Conservation (phyloP, 2,888 invertebrate species). For the Tachina fera region DNA sequence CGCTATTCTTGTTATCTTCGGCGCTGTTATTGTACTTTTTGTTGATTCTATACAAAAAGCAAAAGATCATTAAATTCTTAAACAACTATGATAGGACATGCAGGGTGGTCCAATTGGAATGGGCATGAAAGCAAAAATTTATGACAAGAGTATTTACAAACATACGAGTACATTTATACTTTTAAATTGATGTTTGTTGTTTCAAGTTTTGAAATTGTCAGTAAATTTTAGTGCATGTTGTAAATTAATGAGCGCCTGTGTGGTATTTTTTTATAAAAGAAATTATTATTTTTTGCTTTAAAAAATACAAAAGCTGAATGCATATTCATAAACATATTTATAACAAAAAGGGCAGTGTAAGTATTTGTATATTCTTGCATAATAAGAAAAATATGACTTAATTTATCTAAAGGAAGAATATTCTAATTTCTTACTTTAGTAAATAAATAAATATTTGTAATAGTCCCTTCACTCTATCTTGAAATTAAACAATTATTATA, state of each 20-base stretch:
- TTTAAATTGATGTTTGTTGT: constrained; percentile 33
- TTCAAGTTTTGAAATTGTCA: constrained; percentile 38
- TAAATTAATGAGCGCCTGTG: constrained; percentile 1
- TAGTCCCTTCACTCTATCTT: too few species aligned
- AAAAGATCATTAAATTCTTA: constrained; percentile 52
- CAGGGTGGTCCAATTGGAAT: constrained; percentile 53
- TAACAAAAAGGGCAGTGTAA: too few species aligned
- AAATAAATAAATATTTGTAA: too few species aligned
- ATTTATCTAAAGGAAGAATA: too few species aligned
- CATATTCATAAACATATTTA: too few species aligned
- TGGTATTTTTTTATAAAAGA: background rate
- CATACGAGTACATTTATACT: background rate
- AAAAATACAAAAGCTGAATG: background rate
- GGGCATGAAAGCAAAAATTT: background rate
- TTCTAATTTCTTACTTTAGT: too few species aligned
- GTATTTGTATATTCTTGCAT: too few species aligned
- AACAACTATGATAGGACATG: constrained; percentile 28
- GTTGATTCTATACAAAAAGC: constrained; percentile 39
- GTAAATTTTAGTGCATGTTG: background rate
- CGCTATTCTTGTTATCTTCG: background rate
- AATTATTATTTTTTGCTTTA: background rate
- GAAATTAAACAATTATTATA: too few species aligned
- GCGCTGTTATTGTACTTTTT: constrained; percentile 16
- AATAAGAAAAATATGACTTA: too few species aligned
- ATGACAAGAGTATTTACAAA: constrained; percentile 31